Conservation (phyloP, 1,140 invertebrate genomes). For the Macrosteles quadrilineatus region DNA sequence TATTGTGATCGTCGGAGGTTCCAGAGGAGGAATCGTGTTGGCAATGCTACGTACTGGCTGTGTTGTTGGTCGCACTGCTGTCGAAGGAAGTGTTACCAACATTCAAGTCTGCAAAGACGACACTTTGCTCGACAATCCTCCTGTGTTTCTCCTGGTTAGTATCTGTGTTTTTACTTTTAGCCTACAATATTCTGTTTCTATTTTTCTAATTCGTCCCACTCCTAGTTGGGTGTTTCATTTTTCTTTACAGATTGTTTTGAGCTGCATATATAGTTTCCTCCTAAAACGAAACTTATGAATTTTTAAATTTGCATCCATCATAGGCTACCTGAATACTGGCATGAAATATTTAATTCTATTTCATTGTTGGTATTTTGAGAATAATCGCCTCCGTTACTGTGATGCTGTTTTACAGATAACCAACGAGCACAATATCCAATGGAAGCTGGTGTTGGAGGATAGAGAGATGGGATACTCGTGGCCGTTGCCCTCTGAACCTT, state of each 20-base stretch:
- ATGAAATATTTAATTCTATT: no score
- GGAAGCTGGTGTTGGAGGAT: constrained; percentile 64
- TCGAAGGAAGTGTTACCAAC: constrained; percentile 9
- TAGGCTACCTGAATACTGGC: no score
- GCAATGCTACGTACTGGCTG: constrained; percentile 9
- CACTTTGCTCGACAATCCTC: constrained; percentile 4
- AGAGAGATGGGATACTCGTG: constrained; percentile 59
- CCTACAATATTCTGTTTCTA: no score
- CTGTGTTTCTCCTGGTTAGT: constrained; percentile 65
- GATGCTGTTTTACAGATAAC: constrained; percentile 58
- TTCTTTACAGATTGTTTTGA: no score
- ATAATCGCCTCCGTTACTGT: no score
- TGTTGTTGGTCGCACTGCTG: constrained; percentile 15
- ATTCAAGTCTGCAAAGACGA: constrained; percentile 29
- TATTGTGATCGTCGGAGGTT: constrained; percentile 24
- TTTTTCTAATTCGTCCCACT: no score
- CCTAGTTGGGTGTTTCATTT: no score
- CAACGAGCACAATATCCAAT: constrained; percentile 61
- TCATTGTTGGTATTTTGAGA: no score
- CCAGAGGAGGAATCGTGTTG: constrained; percentile 12
- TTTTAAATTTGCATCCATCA: no score
- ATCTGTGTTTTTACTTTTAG: no score
- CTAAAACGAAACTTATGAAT: no score
- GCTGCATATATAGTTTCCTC: no score
- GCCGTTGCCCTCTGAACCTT: constrained; percentile 45